Percentiles rank a stretch among this genome's conserved stretches.
Conservation (phyloP, 2,888 invertebrate genomes). For the Sminthurinus aureus region DNA sequence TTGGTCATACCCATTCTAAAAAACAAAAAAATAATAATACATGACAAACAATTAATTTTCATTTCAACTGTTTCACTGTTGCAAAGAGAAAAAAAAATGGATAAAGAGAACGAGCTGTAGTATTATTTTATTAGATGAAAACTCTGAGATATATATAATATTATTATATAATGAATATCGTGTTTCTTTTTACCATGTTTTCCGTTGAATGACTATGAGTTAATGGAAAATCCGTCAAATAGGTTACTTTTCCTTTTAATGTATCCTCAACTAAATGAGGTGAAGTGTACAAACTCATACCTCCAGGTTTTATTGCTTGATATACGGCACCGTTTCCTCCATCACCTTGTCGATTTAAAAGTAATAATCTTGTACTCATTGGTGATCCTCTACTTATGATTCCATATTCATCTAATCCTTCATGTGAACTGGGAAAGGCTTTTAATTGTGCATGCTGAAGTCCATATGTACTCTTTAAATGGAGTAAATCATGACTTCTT, state of each 20-base stretch:
- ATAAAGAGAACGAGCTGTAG: no score
- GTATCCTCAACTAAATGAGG: slow-evolving; percentile 54
- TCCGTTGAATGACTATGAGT: slow-evolving; percentile 43
- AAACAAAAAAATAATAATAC: neutral
- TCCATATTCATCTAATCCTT: slow-evolving; percentile 44
- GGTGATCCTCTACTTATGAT: slow-evolving; percentile 11
- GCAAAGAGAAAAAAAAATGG: neutral
- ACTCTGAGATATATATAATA: no score
- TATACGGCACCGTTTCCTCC: slow-evolving; percentile 9
- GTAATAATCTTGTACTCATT: slow-evolving; percentile 8
- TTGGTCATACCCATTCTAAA: neutral
- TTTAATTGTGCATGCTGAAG: slow-evolving; percentile 49
- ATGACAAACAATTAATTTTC: no score
- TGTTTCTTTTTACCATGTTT: slow-evolving; percentile 11
- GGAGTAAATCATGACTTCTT: slow-evolving; percentile 57
- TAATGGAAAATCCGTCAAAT: slow-evolving; percentile 57
- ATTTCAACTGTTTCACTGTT: neutral
- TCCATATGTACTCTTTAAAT: slow-evolving; percentile 57
- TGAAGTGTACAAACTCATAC: slow-evolving; percentile 25
- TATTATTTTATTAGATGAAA: no score
- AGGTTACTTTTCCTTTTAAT: slow-evolving; percentile 58
- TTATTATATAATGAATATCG: no score
- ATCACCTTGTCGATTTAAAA: neutral
- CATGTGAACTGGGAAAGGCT: slow-evolving; percentile 47
- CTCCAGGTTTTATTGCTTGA: slow-evolving; percentile 17